Percentiles rank a stretch among this genome's conserved stretches.
Evolutionary conservation across 2,113 vertebrate species (phyloP).

Genomic region (Corythornis vintsioides): DNA sequence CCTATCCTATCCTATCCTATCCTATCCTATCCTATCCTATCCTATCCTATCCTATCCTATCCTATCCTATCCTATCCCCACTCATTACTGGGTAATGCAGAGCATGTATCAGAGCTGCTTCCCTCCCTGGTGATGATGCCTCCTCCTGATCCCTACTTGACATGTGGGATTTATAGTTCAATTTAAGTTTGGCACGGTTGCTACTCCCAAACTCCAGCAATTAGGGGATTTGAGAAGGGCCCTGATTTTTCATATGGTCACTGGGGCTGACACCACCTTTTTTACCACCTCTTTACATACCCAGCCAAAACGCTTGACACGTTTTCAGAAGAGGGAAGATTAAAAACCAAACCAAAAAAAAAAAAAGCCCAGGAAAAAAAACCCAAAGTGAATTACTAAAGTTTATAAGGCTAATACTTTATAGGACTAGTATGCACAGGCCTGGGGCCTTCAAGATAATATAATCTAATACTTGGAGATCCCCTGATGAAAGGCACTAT

Average conservation of each 20-base stretch:
- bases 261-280: background rate
- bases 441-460: conserved; percentile 70
- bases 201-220: background rate
- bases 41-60: too few species aligned
- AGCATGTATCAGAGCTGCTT: background rate
- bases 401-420: conserved; percentile 58
- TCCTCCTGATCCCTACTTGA: background rate
- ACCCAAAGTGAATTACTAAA: conserved; percentile 6
- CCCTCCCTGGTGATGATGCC: background rate
- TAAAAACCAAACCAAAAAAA: conserved; percentile 38
- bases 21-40: too few species aligned
- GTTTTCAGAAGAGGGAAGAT: conserved; percentile 47
- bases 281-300: background rate
- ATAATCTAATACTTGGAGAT: conserved; percentile 71
- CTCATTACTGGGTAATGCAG: background rate
- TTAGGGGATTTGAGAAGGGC: background rate
- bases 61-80: too few species aligned
- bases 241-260: conserved; percentile 42
- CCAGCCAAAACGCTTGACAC: background rate
- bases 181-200: background rate
- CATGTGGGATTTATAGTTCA: background rate
- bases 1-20: too few species aligned
- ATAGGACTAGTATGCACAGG: conserved; percentile 58
- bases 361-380: background rate
- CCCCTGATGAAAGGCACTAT: conserved; percentile 75